Percentiles rank a stretch among this genome's conserved stretches.
Conservation (phyloP, 2,113 vertebrate genomes). For the Maylandia zebra region DNA sequence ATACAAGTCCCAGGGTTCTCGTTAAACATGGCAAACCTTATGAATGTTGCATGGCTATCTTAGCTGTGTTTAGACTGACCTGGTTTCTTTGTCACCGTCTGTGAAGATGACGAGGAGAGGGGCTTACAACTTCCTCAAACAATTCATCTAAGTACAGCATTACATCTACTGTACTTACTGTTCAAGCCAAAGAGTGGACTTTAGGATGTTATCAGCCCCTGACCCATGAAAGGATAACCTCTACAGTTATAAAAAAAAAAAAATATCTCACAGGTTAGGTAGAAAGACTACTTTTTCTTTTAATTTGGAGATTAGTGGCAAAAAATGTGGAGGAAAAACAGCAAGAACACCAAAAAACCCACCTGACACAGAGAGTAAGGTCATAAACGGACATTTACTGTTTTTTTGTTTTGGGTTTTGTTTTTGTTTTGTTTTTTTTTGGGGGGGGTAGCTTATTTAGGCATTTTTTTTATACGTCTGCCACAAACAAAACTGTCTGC, state of each 20-base stretch:
- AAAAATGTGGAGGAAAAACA: not conserved
- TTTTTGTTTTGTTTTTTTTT: not conserved
- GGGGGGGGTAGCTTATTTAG: not conserved
- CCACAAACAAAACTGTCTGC: conserved; percentile 20
- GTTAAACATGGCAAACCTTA: conserved; percentile 58
- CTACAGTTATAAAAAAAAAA: not conserved
- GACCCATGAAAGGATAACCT: not conserved
- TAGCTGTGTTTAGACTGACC: conserved; percentile 63
- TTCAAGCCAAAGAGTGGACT: not conserved
- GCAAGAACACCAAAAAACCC: not conserved
- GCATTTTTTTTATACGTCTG: not conserved
- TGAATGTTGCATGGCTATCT: conserved; percentile 67
- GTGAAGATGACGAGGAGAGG: conserved; percentile 23
- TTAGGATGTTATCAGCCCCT: not conserved
- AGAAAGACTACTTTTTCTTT: not conserved
- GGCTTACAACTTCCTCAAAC: conserved; percentile 21
- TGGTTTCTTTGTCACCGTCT: conserved; percentile 41
- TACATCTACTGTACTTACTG: conserved; percentile 45
- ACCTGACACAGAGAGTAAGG: not conserved
- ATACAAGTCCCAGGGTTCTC: conserved; percentile 63
- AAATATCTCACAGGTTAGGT: not conserved
- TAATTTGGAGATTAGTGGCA: not conserved
- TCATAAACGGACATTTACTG: not conserved
- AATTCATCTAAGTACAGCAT: not conserved
- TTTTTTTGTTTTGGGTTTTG: not conserved